phyloP scores from a whole-genome alignment of 1,140 invertebrate genomes.

The Trichonephila clavata region DNA sequence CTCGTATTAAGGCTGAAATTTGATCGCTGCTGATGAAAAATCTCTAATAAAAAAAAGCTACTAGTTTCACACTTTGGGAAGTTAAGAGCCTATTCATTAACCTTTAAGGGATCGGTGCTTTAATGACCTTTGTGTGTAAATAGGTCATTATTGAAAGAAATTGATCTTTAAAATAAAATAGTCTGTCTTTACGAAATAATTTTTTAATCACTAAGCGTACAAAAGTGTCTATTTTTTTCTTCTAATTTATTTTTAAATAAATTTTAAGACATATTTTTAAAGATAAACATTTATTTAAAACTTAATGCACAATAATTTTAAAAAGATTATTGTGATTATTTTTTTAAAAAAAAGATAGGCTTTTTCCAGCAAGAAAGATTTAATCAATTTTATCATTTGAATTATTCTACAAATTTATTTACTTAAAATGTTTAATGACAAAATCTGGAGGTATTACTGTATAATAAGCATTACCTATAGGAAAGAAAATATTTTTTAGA shows the following conservation, averaged over 20 bases:
- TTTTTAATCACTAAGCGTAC: background rate
- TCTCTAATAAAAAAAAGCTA: background rate
- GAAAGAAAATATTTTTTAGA: too few relatives aligned
- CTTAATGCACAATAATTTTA: background rate
- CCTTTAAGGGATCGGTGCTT: background rate
- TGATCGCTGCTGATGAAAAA: constrained; percentile 6
- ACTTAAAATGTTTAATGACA: too few relatives aligned
- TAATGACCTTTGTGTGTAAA: background rate
- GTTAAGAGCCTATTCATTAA: background rate
- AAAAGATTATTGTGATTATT: background rate
- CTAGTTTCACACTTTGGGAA: background rate
- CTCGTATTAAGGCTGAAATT: background rate
- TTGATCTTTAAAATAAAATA: background rate
- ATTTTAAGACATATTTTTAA: too few relatives aligned
- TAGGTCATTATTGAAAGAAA: background rate
- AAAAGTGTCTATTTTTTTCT: background rate
- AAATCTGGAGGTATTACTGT: too few relatives aligned
- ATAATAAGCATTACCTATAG: too few relatives aligned
- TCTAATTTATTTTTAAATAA: background rate
- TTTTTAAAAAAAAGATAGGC: background rate
- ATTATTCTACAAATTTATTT: too few relatives aligned
- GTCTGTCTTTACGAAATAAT: background rate
- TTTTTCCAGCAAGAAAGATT: background rate
- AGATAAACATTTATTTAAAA: background rate
- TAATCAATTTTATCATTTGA: too few relatives aligned